Evolutionary conservation across 2,113 vertebrate species (phyloP).

Genomic region (Osmerus eperlanus): DNA sequence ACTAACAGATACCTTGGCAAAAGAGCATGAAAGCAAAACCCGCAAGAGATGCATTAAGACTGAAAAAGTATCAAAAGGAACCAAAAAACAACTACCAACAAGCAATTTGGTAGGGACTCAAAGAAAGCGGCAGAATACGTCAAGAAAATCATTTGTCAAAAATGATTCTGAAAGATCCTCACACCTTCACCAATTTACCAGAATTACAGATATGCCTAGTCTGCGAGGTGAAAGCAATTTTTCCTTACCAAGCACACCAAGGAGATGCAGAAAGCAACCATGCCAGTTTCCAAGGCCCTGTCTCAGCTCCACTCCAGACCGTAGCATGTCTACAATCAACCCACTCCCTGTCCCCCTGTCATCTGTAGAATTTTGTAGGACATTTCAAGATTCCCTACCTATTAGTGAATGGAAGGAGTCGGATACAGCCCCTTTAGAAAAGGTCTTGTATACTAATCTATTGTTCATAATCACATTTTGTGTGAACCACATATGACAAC

Average conservation of each 20-base stretch:
- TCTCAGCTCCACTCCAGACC: constrained; percentile 50
- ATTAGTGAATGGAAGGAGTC: constrained; percentile 18
- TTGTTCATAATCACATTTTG: no score
- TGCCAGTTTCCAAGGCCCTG: background rate
- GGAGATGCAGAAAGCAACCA: constrained; percentile 11
- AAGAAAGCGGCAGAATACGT: background rate
- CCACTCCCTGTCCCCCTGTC: background rate
- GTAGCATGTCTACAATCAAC: background rate
- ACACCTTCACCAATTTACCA: constrained; percentile 2
- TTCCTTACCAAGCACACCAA: constrained; percentile 26
- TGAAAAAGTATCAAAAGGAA: no score
- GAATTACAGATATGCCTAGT: constrained; percentile 14
- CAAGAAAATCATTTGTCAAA: no score
- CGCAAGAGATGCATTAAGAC: no score
- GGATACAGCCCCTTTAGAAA: constrained; percentile 23
- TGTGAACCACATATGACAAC: background rate
- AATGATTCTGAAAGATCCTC: background rate
- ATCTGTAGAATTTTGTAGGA: background rate
- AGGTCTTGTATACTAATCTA: constrained; percentile 23
- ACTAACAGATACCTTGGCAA: background rate
- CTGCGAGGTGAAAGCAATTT: background rate
- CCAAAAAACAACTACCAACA: no score
- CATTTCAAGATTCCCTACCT: background rate
- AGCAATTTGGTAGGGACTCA: constrained; percentile 23
- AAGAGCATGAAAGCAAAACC: no score